phyloP scores from a whole-genome alignment of 2,797 vertebrate species.

The Notolabrus celidotus region DNA sequence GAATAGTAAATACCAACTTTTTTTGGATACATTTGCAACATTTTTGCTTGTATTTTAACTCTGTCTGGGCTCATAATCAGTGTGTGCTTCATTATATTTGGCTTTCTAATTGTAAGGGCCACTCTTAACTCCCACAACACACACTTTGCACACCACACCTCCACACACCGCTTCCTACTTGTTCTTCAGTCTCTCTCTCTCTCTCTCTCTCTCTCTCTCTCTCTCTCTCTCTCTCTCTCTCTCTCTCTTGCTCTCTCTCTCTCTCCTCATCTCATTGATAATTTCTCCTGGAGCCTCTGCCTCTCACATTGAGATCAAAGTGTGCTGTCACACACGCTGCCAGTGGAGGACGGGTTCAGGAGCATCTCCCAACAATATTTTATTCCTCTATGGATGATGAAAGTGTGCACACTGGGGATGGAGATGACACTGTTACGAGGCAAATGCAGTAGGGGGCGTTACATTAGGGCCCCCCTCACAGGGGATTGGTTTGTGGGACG shows the following conservation, averaged over 20 bases:
- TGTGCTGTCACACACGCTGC: conserved; percentile 81
- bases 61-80: conserved; percentile 47
- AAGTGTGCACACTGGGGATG: conserved; percentile 70
- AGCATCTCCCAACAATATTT: conserved; percentile 79
- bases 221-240: conserved; percentile 18
- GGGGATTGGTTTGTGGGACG: conserved; percentile 63
- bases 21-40: conserved; percentile 23
- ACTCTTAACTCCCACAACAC: conserved; percentile 47
- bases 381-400: conserved; percentile 83
- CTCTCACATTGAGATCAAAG: conserved; percentile 85
- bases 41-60: conserved; percentile 24
- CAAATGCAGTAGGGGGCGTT: conserved; percentile 74
- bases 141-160: not conserved
- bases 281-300: conserved; percentile 84
- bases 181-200: conserved; percentile 31
- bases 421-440: conserved; percentile 78
- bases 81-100: conserved; percentile 75
- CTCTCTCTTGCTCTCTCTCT: conserved; percentile 60
- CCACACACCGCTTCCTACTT: not conserved
- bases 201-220: conserved; percentile 1
- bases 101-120: conserved; percentile 77
- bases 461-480: conserved; percentile 44
- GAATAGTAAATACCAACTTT: conserved; percentile 14
- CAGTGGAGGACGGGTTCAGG: conserved; percentile 77
- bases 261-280: conserved; percentile 82